phyloP scores from a whole-genome alignment of 2,888 invertebrate species.

The Scaptomyza flava region DNA sequence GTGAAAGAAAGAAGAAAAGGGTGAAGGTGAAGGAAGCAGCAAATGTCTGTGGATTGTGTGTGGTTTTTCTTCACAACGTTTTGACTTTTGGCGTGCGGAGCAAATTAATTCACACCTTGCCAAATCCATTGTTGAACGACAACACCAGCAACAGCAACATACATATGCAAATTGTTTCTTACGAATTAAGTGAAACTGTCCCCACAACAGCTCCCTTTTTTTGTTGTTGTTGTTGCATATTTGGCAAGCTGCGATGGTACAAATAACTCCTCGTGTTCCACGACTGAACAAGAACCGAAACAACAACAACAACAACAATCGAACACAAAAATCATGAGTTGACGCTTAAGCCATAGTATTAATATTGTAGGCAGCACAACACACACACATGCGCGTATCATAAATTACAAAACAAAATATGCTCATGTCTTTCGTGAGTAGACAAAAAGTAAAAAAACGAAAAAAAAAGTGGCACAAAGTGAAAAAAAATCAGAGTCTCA shows the following conservation, averaged over 20 bases:
- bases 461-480: slow-evolving; percentile 56
- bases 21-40: background rate
- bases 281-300: slow-evolving; percentile 18
- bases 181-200: slow-evolving; percentile 63
- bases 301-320: background rate
- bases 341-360: slow-evolving; percentile 50
- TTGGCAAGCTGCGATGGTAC: slow-evolving; percentile 54
- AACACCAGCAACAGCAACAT: slow-evolving; percentile 42
- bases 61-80: slow-evolving; percentile 66
- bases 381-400: slow-evolving; percentile 66
- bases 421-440: slow-evolving; percentile 75
- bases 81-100: slow-evolving; percentile 73
- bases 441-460: too few species aligned
- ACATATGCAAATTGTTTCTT: slow-evolving; percentile 82
- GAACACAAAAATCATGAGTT: slow-evolving; percentile 34
- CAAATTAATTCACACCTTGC: slow-evolving; percentile 83
- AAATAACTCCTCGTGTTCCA: slow-evolving; percentile 59
- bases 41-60: slow-evolving; percentile 50
- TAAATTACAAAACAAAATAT: slow-evolving; percentile 81
- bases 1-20: background rate
- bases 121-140: slow-evolving; percentile 73
- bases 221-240: background rate
- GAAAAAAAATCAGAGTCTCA: slow-evolving; percentile 31
- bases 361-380: slow-evolving; percentile 77
- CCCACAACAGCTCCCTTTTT: slow-evolving; percentile 8